Base-by-base conservation (phyloP, 2,113 vertebrate genomes). In the Lichenostomus cassidix region DNA sequence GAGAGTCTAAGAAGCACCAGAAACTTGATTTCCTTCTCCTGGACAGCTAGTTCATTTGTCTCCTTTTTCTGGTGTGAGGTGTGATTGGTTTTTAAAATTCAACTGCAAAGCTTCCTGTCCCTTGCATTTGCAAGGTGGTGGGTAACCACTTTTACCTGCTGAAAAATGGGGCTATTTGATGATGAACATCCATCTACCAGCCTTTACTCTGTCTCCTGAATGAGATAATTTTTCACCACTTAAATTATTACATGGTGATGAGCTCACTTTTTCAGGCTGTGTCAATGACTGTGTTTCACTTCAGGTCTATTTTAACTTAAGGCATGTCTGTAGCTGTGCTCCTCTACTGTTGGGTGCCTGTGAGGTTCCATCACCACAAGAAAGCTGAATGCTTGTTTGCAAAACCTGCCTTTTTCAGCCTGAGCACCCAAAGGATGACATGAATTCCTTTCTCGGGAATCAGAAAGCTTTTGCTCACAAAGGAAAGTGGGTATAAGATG, bases 191-290 rank as follows among this genome's bases (percentile, higher is more conserved):
- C 49, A 39, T 69, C 28, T 94, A 53, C 29, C 28, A 59, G 53
- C 17, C 55, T 65, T 47, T 91, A 52, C 13, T 74, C 33, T 58
- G 22, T 65, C 29, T 84, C 33, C 29, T 29, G 76, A 79, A 63
- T 11, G 41, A 64, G 44, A 16, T 64, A 13, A 63, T 73, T 46
- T 73, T 63, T 93, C 60, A 81, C 19, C 35, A 84, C 56, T 53
- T 35, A 27, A 62, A 46, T 35, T 44, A 21, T 55, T 93, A 17
- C 6, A 1, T 79, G 31, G 16, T 44, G 0, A 0, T 44, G 60
- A 90, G 35, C 53, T 76, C 2, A 1, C 41, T 75, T 55, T 79
- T 19, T 41, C 1, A 1, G 46, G 17, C 37, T 41, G 17, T 78
- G 44, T 44, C 52, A 58, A 5, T 44, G 79, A 12, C 59, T 1